Evolutionary conservation across 2,888 invertebrate species (phyloP).

Genomic region (Synanthedon formicaeformis): DNA sequence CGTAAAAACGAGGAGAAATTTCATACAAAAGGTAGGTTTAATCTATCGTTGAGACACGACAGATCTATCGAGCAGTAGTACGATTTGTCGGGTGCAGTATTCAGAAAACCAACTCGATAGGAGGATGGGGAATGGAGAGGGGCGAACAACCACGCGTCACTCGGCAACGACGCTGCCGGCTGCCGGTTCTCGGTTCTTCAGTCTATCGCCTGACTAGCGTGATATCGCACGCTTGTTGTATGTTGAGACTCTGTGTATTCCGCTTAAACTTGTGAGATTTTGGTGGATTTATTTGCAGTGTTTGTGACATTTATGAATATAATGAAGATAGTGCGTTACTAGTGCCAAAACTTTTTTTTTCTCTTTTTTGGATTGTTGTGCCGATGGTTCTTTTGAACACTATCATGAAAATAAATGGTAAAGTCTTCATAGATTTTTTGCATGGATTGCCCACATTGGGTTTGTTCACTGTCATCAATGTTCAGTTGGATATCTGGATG

Average conservation of each 20-base stretch:
- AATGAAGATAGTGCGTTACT: constrained; percentile 37
- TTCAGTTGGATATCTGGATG: constrained; percentile 42
- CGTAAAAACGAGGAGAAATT: constrained; percentile 47
- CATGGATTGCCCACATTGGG: constrained; percentile 13
- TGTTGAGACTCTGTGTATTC: neutral
- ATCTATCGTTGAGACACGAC: constrained; percentile 44
- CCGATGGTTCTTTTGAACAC: constrained; percentile 67
- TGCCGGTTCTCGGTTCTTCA: constrained; percentile 19
- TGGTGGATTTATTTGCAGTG: constrained; percentile 56
- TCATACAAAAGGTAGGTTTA: constrained; percentile 40
- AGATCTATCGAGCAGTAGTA: constrained; percentile 36
- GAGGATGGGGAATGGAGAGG: constrained; percentile 17
- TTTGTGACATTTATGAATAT: constrained; percentile 38
- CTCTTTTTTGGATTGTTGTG: constrained; percentile 36
- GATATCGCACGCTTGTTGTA: constrained; percentile 19
- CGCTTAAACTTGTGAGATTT: constrained; percentile 46
- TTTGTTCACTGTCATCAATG: constrained; percentile 35
- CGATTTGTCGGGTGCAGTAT: constrained; percentile 47
- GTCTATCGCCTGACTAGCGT: constrained; percentile 34
- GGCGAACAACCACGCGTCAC: constrained; percentile 34
- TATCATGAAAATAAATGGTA: constrained; percentile 70
- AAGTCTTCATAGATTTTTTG: constrained; percentile 31
- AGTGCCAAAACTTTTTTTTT: constrained; percentile 28
- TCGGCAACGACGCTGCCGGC: constrained; percentile 13
- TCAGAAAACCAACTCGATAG: constrained; percentile 14